Evolutionary conservation across 2,888 invertebrate genomes (phyloP), one percentile per base, ranked within the genome.

Genomic region (Hypena proboscidalis): DNA sequence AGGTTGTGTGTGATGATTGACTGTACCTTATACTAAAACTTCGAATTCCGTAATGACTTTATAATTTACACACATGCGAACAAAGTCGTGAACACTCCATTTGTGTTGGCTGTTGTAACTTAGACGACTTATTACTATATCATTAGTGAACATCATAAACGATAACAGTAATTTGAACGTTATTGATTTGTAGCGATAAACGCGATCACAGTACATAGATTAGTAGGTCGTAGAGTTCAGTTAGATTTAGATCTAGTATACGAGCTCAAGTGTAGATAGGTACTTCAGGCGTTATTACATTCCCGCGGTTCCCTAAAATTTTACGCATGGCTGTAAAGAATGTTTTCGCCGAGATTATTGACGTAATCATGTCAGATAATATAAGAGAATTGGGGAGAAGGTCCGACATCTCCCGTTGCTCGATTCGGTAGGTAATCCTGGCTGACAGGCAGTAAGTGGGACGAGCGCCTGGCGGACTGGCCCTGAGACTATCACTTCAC

Each of bases 401-500:
- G 63, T 67, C 58, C 36, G 58, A 49, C 58, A 53, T 62, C 50
- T 46, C 64, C 60, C 67, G 67, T 55, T 58, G 67, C 73, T 65
- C 59, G 65, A 61, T 64, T 50, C 59, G 61, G 70, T 62, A 50
- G 50, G 68, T 79, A 77, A 81, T 77, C 76, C 74, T 60, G 70
- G 59, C 43, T 60, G 83, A 78, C 81, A 69, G 56, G 67, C 61
- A 57, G 33, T 47, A 64, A 48, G 53, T 45, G 42, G 43, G 58
- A 43, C 58, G 67, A 62, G 60, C 67, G 68, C 57, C 70, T 76
- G 77, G 73, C 77, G 67, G 68, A 56, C 70, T 76, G 77, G 73
- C 77, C 78, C 78, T 74, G 79, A 77, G 74, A 79, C 44, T 80
- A 83, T 82, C 83, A 66, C 61, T 64, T 67, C 71, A 86, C 81